These are phyloP conservation scores for Chlorocebus sabaeus DNA, from an alignment of 2,113 vertebrate species.

Conservation along the genomic window DNA sequence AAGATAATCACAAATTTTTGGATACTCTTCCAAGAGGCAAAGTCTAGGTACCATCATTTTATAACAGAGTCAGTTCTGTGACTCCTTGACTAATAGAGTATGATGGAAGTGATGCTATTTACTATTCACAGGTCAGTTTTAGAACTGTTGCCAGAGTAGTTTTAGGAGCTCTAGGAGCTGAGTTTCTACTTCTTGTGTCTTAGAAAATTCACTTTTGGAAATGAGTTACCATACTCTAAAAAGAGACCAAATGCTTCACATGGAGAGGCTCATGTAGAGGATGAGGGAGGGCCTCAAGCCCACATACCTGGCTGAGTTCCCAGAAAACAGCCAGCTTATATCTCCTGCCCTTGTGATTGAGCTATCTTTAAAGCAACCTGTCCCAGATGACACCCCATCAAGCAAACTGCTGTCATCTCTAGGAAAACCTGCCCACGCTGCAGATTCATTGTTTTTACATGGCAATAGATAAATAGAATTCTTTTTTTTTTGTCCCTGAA, in stretches of 20 bases:
- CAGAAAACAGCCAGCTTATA: not conserved
- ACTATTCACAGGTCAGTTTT: not conserved
- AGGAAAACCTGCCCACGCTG: not conserved
- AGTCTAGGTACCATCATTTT: not conserved
- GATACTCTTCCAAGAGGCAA: not conserved
- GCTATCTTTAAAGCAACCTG: not conserved
- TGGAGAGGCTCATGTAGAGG: not conserved
- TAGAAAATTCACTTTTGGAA: not conserved
- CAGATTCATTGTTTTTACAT: not conserved
- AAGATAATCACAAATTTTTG: not conserved
- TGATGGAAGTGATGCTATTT: not conserved
- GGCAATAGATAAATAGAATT: not conserved
- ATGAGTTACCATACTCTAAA: not conserved
- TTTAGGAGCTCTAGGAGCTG: not conserved
- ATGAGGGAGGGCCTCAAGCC: fast-evolving
- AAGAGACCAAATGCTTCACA: not conserved
- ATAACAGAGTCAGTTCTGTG: not conserved
- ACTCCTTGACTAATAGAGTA: not conserved
- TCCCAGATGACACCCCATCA: not conserved
- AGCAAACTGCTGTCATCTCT: not conserved
- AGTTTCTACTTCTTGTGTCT: not conserved
- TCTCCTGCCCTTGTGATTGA: not conserved
- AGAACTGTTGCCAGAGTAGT: not conserved
- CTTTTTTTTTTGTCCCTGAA: not conserved
- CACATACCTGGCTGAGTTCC: not conserved